Evolutionary conservation across 2,797 vertebrate species (phyloP), one percentile per base, ranked within the genome.

Genomic region (Cottoperca gobio): DNA sequence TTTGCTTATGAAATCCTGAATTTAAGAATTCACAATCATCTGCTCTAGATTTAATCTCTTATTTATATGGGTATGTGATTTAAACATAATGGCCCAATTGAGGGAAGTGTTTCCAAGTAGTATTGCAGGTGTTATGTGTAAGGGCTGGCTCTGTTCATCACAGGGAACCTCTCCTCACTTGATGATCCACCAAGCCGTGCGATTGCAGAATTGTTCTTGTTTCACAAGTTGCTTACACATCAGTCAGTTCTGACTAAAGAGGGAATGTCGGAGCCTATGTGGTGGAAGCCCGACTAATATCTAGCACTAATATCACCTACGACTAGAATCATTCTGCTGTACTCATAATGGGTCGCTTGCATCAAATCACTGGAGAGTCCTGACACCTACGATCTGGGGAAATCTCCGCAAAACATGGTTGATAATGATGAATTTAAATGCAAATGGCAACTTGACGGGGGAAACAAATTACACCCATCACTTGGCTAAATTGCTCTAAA

Each of bases 361-460:
- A 63, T 79, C 71, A 42, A 78, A 72, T 80, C 54, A 49, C 78
- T 63, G 59, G 23, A 74, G 76, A 86, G 75, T 87, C 71, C 83
- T 82, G 82, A 88, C 86, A 88, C 79, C 77, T 76, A 76, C 58
- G 52, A 89, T 90, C 91, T 90, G 69, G 86, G 89, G 91, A 92
- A 91, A 88, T 92, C 88, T 91, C 62, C 8, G 55, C 70, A 85
- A 90, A 90, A 88, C 83, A 81, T 55, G 70, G 64, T 62, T 81
- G 73, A 83, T 92, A 91, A 94, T 93, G 89, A 93, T 88, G 78
- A 90, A 90, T 93, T 90, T 92, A 91, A 91, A 93, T 92, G 86
- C 78, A 92, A 91, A 92, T 84, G 85, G 84, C 77, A 89, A 86
- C 78, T 83, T 84, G 85, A 91, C 69, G 55, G 84, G 72, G 76